Conservation (phyloP, 1,140 invertebrate species). For the Pseudomyrmex pallidus region DNA sequence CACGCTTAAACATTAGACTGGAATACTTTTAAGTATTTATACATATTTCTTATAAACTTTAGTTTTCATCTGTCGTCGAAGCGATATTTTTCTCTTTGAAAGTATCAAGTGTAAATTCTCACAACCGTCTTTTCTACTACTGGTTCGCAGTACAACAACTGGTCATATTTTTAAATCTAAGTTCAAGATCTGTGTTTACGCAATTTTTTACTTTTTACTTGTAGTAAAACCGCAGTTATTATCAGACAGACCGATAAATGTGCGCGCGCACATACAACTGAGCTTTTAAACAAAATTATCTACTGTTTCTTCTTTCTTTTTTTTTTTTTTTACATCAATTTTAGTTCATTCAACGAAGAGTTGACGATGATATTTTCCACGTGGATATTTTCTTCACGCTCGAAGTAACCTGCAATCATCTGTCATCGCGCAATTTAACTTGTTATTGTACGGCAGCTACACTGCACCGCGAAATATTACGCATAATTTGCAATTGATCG, state of each 20-base stretch:
- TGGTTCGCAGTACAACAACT: neutral
- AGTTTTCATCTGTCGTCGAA: neutral
- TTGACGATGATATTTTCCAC: conserved; percentile 1
- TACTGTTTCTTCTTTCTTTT: neutral
- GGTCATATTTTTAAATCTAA: neutral
- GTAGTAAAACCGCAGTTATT: neutral
- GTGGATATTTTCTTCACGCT: neutral
- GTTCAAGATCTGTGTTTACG: neutral
- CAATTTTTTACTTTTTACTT: neutral
- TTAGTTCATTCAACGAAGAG: neutral
- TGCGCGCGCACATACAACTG: neutral
- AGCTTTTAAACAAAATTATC: conserved; percentile 25
- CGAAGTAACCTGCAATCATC: conserved; percentile 7
- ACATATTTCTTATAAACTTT: no score
- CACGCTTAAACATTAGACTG: neutral
- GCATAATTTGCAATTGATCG: conserved; percentile 39
- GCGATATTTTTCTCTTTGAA: neutral
- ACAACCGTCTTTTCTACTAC: neutral
- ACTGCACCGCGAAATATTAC: neutral
- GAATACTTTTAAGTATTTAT: neutral
- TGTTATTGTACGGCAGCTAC: neutral
- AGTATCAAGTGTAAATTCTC: neutral
- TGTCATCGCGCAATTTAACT: conserved; percentile 21
- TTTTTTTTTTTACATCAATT: neutral
- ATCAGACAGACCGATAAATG: neutral